Evolutionary conservation across 2,797 vertebrate genomes (phyloP).

Genomic region (Chrosomus eos): DNA sequence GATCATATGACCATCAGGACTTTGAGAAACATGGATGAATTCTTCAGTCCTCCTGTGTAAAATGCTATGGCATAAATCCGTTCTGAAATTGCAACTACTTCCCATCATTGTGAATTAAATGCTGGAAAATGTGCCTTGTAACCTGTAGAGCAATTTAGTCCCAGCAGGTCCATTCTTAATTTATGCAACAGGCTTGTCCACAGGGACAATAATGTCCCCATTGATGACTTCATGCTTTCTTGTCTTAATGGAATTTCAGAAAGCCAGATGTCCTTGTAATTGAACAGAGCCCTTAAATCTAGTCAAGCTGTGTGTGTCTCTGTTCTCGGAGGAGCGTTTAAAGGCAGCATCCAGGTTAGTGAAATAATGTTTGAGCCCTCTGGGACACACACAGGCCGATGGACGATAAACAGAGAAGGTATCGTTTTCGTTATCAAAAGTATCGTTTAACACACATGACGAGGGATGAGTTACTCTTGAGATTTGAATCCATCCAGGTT

Average conservation of each 20-base stretch:
- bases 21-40: neutral
- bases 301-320: conserved; percentile 17
- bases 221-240: conserved; percentile 9
- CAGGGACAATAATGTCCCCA: neutral
- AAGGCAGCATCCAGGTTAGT: conserved; percentile 25
- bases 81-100: neutral
- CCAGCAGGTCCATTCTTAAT: neutral
- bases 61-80: neutral
- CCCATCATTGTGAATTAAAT: neutral
- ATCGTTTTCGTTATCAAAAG: no score
- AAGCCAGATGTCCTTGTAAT: conserved; percentile 48
- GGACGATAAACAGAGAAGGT: neutral
- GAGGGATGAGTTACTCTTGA: neutral
- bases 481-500: neutral
- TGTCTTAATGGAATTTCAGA: conserved; percentile 23
- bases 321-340: conserved; percentile 19
- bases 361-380: conserved; percentile 7
- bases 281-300: conserved; percentile 39
- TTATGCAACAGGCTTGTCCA: neutral
- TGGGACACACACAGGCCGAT: neutral
- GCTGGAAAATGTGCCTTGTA: neutral
- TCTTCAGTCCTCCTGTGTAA: neutral
- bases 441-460: neutral
- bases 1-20: neutral
- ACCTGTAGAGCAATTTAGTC: neutral